Evolutionary conservation across 2,113 vertebrate species (phyloP).

Genomic region (Phalacrocorax pelagicus): DNA sequence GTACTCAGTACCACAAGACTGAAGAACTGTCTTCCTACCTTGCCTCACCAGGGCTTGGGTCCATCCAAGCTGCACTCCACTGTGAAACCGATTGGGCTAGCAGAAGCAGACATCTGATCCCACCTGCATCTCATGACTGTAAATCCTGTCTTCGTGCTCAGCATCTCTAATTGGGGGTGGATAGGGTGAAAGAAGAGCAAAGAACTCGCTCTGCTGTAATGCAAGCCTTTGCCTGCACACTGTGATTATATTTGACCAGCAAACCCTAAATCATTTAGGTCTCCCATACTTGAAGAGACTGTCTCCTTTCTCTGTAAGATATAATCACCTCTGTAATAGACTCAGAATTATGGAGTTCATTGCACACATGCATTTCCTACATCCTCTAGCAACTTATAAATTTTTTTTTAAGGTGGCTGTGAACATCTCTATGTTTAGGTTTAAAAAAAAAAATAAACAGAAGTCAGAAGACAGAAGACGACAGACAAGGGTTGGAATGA

Average conservation of each 20-base stretch:
- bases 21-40: background rate
- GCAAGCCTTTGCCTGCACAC: background rate
- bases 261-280: background rate
- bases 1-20: background rate
- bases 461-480: background rate
- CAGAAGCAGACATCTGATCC: background rate
- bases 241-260: background rate
- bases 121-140: background rate
- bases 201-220: background rate
- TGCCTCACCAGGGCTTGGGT: fast-evolving
- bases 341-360: background rate
- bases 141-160: background rate
- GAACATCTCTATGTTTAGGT: background rate
- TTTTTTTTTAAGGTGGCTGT: background rate
- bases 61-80: background rate
- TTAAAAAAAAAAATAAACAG: background rate
- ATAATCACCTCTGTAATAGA: background rate
- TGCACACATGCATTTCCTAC: background rate
- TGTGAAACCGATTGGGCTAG: background rate
- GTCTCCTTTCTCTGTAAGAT: background rate
- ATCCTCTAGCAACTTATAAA: background rate
- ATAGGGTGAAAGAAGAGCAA: background rate
- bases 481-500: background rate
- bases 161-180: background rate
- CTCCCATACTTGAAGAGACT: background rate